Evolutionary conservation across 2,113 vertebrate genomes (phyloP).

Genomic region (Tetraodon nigroviridis): DNA sequence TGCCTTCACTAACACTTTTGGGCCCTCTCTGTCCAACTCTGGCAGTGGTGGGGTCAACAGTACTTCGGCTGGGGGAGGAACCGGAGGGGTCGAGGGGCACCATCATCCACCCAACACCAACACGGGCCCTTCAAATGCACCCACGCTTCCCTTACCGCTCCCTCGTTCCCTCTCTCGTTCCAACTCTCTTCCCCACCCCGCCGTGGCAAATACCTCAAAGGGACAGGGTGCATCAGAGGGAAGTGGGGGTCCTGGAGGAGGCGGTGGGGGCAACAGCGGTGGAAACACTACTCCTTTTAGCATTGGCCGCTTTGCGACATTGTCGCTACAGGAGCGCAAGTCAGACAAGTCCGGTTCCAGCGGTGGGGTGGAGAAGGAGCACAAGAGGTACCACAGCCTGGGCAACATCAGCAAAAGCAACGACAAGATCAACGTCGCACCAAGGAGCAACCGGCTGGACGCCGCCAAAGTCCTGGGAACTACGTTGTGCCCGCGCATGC

Average conservation of each 20-base stretch:
- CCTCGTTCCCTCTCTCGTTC: conserved; percentile 86
- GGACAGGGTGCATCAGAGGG: conserved; percentile 48
- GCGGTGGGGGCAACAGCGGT: conserved; percentile 19
- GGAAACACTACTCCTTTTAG: conserved; percentile 69
- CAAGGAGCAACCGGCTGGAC: conserved; percentile 76
- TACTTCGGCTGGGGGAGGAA: conserved; percentile 48
- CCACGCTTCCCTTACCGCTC: conserved; percentile 64
- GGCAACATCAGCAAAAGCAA: conserved; percentile 86
- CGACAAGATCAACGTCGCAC: conserved; percentile 78
- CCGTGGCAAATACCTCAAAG: conserved; percentile 72
- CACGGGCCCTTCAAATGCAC: conserved; percentile 55
- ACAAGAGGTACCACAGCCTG: conserved; percentile 88
- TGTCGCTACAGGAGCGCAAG: conserved; percentile 81
- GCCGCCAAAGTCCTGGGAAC: conserved; percentile 85
- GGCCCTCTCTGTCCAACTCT: conserved; percentile 64
- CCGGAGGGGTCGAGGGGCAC: conserved; percentile 66
- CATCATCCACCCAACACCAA: conserved; percentile 70
- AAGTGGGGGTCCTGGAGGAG: conserved; percentile 24
- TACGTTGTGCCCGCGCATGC: conserved; percentile 85
- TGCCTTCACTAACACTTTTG: conserved; percentile 78
- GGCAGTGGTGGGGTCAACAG: conserved; percentile 67
- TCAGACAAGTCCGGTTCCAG: conserved; percentile 71
- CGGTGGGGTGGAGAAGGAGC: conserved; percentile 74
- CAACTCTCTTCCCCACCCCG: conserved; percentile 87
- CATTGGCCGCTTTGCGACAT: conserved; percentile 83